Evolutionary conservation across 2,113 vertebrate genomes (phyloP).

Genomic region (Corydoras maculifer): DNA sequence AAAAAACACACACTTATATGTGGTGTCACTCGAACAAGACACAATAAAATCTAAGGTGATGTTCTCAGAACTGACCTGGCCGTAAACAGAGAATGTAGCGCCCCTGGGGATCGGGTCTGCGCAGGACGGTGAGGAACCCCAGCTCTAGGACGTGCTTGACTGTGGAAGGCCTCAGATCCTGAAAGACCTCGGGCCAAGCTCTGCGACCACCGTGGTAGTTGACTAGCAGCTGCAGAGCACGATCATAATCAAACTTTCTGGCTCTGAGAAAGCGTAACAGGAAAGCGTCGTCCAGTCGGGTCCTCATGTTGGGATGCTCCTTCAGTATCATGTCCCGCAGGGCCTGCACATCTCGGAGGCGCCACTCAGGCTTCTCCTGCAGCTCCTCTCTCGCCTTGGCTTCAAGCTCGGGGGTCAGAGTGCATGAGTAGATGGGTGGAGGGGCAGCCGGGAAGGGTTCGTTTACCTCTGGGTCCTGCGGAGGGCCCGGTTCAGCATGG

Average conservation of each 20-base stretch:
- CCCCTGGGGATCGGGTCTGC: conserved; percentile 77
- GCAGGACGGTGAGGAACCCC: conserved; percentile 91
- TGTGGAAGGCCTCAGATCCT: conserved; percentile 81
- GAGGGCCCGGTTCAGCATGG: conserved; percentile 69
- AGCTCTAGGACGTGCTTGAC: conserved; percentile 84
- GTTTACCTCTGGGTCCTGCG: conserved; percentile 59
- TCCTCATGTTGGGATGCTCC: conserved; percentile 82
- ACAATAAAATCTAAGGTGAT: too few relatives aligned
- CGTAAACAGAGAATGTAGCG: conserved; percentile 86
- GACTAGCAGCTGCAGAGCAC: conserved; percentile 87
- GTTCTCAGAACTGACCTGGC: conserved; percentile 69
- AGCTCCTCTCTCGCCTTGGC: conserved; percentile 92
- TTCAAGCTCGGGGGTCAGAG: conserved; percentile 79
- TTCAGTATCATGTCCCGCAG: conserved; percentile 95
- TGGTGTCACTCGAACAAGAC: too few relatives aligned
- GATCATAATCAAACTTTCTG: conserved; percentile 95
- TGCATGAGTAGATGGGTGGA: conserved; percentile 78
- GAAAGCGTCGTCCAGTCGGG: conserved; percentile 85
- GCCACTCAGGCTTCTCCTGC: conserved; percentile 95
- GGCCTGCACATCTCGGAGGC: conserved; percentile 89
- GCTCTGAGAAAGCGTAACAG: conserved; percentile 91
- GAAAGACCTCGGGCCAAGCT: conserved; percentile 93
- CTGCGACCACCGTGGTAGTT: conserved; percentile 88
- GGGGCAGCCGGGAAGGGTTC: conserved; percentile 61
- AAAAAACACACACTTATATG: too few relatives aligned